Evolutionary conservation across 2,113 vertebrate species (phyloP).

Genomic region (Xiphophorus maculatus): DNA sequence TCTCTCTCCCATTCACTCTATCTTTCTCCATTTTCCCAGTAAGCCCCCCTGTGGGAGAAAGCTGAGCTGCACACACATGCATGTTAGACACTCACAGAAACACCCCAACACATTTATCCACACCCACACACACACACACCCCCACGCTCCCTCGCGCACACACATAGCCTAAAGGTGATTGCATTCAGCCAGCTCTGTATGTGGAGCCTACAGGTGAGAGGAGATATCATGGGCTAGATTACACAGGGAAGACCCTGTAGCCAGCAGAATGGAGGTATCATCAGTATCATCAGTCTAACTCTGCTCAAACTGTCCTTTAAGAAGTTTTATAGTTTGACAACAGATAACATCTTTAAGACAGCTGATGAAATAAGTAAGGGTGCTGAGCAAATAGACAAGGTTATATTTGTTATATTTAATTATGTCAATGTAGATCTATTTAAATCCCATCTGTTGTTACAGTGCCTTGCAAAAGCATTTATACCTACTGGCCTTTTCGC

Average conservation of each 20-base stretch:
- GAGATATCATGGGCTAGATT: constrained; percentile 58
- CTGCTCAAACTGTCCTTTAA: constrained; percentile 6
- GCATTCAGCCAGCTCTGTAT: constrained; percentile 64
- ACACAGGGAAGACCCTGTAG: constrained; percentile 54
- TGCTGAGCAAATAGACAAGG: no score
- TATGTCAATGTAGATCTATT: not conserved
- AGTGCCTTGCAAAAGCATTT: no score
- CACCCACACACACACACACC: constrained; percentile 30
- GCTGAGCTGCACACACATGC: constrained; percentile 54
- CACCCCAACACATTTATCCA: constrained; percentile 44
- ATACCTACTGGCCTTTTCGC: no score
- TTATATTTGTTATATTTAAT: not conserved
- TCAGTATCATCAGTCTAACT: not conserved
- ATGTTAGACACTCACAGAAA: constrained; percentile 39
- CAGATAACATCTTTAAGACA: not conserved
- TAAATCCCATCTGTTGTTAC: not conserved
- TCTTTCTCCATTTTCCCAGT: constrained; percentile 56
- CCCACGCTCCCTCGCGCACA: constrained; percentile 17
- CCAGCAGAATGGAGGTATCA: constrained; percentile 12
- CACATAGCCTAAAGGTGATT: constrained; percentile 69
- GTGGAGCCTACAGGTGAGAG: constrained; percentile 60
- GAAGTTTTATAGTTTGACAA: constrained; percentile 1
- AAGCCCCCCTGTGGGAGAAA: constrained; percentile 67
- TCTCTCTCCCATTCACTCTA: constrained; percentile 45
- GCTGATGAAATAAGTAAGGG: no score